Base-by-base conservation (phyloP, 1,140 invertebrate species). In the Penaeus indicus region DNA sequence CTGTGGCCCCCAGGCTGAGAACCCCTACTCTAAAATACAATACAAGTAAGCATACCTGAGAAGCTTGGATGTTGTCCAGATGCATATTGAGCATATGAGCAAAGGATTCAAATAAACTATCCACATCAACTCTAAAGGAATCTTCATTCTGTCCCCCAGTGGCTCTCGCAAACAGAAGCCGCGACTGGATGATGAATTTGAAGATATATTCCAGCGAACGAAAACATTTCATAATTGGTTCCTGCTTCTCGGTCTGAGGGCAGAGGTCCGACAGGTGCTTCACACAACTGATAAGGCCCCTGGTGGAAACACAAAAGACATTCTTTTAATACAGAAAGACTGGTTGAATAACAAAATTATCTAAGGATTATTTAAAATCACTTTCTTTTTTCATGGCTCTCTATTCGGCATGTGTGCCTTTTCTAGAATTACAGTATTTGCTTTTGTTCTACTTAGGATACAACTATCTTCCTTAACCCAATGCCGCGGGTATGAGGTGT, bases 121-220 rank as follows among this genome's bases (percentile, higher is more conserved):
- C 88, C 27, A 92, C 88, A 83, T 91, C 91, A 47, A 89, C 83
- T 62, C 89, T 88, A 92, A 98, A 98, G 88, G 95, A 96, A 91
- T 98, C 97, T 92, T 97, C 97, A 91, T 96, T 97, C 92, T 97
- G 96, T 0, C 96, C 96, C 7, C 96, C 96, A 0, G 96, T 98
- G 1, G 97, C 97, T 25, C 96, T 94, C 0, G 97, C 95, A 94
- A 98, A 99, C 4, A 99, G 92, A 25, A 97, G 92, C 42, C 98
- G 94, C 60, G 98, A 99, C 90, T 98, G 96, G 21, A 99, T 97
- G 11, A 99, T 97, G 90, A 99, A 96, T 91, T 99, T 97, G 93
- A 99, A 98, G 91, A 99, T 97, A 90, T 98, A 98, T 92, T 98
- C 97, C 16, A 99, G 94, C 0, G 97, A 97, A 81, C 96, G 95